These are phyloP conservation scores for Urophycis tenuis DNA, from an alignment of 2,797 vertebrate species.

Conservation along the genomic window DNA sequence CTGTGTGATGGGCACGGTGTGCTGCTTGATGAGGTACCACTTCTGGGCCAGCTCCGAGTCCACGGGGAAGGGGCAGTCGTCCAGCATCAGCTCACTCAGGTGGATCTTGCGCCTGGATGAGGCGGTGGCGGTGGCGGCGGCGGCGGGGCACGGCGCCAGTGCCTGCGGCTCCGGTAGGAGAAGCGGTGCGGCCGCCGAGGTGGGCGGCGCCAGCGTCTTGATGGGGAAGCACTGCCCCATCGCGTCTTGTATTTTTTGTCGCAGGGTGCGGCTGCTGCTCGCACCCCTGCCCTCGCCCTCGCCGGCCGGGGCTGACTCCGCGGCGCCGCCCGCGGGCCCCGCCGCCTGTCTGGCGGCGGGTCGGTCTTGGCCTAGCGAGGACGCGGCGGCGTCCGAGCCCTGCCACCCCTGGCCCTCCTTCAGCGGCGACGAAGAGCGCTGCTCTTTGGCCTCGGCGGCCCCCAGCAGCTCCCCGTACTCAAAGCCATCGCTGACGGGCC, in stretches of 20 bases:
- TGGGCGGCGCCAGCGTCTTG: slow-evolving; percentile 58
- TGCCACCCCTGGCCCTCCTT: slow-evolving; percentile 61
- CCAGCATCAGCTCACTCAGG: slow-evolving; percentile 80
- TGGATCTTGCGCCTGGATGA: slow-evolving; percentile 76
- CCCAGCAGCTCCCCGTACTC: slow-evolving; percentile 71
- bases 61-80: slow-evolving; percentile 77
- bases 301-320: slow-evolving; percentile 38
- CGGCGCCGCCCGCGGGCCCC: slow-evolving; percentile 28
- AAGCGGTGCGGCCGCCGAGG: not conserved
- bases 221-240: slow-evolving; percentile 82
- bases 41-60: slow-evolving; percentile 80
- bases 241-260: slow-evolving; percentile 80
- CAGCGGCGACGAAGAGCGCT: slow-evolving; percentile 51
- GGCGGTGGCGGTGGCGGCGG: slow-evolving; percentile 35
- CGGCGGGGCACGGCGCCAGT: not conserved
- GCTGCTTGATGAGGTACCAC: slow-evolving; percentile 83
- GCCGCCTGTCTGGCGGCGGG: slow-evolving; percentile 26
- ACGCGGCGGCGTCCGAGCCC: slow-evolving; percentile 47
- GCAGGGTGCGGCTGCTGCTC: slow-evolving; percentile 65
- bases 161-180: not conserved
- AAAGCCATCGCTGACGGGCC: slow-evolving; percentile 74
- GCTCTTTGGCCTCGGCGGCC: slow-evolving; percentile 55
- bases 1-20: slow-evolving; percentile 77
- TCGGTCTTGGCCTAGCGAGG: slow-evolving; percentile 50
- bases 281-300: slow-evolving; percentile 65